These are phyloP conservation scores for Arizona elegans DNA, from an alignment of 2,113 vertebrate genomes.

Conservation along the genomic window DNA sequence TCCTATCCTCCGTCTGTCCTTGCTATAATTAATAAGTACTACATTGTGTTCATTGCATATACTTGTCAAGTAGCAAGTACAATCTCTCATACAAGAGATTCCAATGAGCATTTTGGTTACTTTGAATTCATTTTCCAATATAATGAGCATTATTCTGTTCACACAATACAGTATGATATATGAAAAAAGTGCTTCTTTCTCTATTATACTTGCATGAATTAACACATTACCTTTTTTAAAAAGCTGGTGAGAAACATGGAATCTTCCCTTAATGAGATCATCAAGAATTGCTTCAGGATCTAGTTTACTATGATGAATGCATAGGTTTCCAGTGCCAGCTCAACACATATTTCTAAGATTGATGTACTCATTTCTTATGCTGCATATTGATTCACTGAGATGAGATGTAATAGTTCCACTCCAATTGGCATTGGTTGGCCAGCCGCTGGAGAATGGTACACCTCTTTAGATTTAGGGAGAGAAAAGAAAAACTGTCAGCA, in stretches of 20 bases:
- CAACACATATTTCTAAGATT: slow-evolving; percentile 12
- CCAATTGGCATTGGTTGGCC: slow-evolving; percentile 10
- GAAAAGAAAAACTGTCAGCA: slow-evolving; percentile 2
- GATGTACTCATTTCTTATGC: slow-evolving; percentile 18
- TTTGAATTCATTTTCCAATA: background rate
- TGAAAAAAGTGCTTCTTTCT: background rate
- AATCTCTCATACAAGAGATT: background rate
- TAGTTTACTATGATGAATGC: slow-evolving; percentile 17
- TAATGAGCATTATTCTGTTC: background rate
- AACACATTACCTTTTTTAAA: background rate
- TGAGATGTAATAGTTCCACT: slow-evolving; percentile 23
- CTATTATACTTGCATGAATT: background rate
- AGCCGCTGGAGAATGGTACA: slow-evolving; percentile 9
- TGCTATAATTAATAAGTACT: background rate
- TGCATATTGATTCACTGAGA: slow-evolving; percentile 29
- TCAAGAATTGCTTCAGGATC: background rate
- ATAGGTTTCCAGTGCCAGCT: background rate
- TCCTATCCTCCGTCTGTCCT: background rate
- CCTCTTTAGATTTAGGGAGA: slow-evolving; percentile 2
- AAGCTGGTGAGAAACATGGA: background rate
- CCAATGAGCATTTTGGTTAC: background rate
- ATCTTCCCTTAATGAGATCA: background rate
- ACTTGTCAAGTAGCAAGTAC: background rate
- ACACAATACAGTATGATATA: background rate
- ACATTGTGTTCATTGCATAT: background rate